Percentiles rank a stretch among this genome's conserved stretches.
Evolutionary conservation across 2,113 vertebrate species (phyloP).

Genomic region (Alces alces): DNA sequence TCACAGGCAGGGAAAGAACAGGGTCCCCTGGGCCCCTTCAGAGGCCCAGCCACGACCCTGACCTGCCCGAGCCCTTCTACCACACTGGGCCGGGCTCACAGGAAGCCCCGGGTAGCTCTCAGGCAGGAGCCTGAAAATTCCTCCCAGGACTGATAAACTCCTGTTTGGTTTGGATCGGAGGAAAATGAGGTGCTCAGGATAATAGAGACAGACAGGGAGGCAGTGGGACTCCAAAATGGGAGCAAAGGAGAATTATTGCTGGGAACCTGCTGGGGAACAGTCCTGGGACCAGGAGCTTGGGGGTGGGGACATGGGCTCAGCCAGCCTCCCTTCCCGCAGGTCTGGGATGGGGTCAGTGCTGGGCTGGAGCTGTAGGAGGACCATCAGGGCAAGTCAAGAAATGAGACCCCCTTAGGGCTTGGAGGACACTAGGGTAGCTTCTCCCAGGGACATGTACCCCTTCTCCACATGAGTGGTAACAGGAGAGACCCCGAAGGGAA

Average conservation of each 20-base stretch:
- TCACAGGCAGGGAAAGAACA: constrained; percentile 6
- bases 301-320: background rate
- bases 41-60: background rate
- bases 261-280: constrained; percentile 31
- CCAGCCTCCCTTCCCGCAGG: constrained; percentile 35
- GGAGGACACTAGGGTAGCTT: background rate
- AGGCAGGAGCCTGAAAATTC: constrained; percentile 60
- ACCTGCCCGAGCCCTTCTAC: background rate
- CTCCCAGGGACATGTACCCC: background rate
- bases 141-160: constrained; percentile 67
- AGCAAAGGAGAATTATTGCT: constrained; percentile 57
- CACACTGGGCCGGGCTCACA: background rate
- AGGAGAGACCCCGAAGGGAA: background rate
- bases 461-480: background rate
- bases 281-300: constrained; percentile 12
- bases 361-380: constrained; percentile 25
- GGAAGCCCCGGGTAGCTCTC: constrained; percentile 45
- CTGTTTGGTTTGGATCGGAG: constrained; percentile 69
- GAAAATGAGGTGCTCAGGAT: constrained; percentile 63
- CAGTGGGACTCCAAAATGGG: constrained; percentile 25
- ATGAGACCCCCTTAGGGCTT: background rate
- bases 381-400: background rate
- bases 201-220: constrained; percentile 46
- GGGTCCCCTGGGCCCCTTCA: constrained; percentile 9
- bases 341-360: background rate